These are phyloP conservation scores for Paedocypris sp. DNA, from an alignment of 2,113 vertebrate genomes.

Conservation along the genomic window DNA sequence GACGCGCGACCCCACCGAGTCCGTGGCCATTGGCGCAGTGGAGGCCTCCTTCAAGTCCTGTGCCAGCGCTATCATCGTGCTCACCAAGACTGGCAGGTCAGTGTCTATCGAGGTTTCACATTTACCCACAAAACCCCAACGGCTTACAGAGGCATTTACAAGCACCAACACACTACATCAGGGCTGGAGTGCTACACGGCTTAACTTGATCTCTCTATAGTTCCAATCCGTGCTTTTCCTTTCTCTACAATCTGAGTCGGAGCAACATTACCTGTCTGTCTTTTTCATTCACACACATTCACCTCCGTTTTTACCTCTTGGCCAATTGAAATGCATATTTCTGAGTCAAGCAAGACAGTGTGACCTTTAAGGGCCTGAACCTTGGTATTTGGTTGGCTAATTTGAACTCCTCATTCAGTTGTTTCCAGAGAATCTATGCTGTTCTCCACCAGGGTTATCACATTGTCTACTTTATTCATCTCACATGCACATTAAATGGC, in stretches of 20 bases:
- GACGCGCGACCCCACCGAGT: slow-evolving; percentile 91
- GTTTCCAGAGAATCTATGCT: too few species aligned
- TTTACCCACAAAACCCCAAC: neutral
- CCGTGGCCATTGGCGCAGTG: slow-evolving; percentile 83
- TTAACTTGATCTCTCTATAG: too few species aligned
- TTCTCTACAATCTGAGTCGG: neutral
- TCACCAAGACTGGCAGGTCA: slow-evolving; percentile 93
- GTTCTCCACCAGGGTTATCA: too few species aligned
- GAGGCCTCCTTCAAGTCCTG: slow-evolving; percentile 98
- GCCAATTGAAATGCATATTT: slow-evolving; percentile 29
- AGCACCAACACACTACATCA: neutral
- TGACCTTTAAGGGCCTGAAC: slow-evolving; percentile 61
- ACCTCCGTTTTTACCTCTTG: neutral
- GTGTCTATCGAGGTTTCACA: slow-evolving; percentile 10
- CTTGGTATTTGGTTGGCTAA: slow-evolving; percentile 63
- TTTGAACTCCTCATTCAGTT: slow-evolving; percentile 56
- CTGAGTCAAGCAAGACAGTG: slow-evolving; percentile 32
- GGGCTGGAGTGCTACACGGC: too few species aligned
- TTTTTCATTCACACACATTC: neutral
- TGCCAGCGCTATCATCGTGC: slow-evolving; percentile 91
- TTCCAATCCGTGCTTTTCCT: too few species aligned
- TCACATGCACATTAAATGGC: too few species aligned
- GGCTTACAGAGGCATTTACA: neutral
- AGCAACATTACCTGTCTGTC: neutral
- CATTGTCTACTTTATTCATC: too few species aligned